These are phyloP conservation scores for Drosophila demipolita DNA, from an alignment of 2,888 invertebrate genomes.

Conservation along the genomic window DNA sequence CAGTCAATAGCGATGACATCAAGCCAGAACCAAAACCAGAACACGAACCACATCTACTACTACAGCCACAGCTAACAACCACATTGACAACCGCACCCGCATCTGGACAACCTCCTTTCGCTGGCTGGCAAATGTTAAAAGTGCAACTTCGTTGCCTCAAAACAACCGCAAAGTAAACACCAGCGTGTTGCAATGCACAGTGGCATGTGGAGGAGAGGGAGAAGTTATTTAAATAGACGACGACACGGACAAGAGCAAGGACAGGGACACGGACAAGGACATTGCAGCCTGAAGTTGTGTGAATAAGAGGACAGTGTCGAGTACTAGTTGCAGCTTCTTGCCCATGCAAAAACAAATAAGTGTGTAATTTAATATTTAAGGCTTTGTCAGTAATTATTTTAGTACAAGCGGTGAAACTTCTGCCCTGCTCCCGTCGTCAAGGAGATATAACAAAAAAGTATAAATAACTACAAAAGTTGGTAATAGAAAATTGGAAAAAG, in stretches of 20 bases:
- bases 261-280: conserved; percentile 62
- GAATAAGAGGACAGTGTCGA: conserved; percentile 38
- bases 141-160: conserved; percentile 78
- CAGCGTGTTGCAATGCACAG: conserved; percentile 61
- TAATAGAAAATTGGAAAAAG: conserved; percentile 10
- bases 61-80: not conserved
- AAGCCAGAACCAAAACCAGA: conserved; percentile 15
- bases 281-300: conserved; percentile 51
- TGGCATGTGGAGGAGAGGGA: conserved; percentile 20
- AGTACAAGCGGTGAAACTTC: conserved; percentile 58
- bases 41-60: not conserved
- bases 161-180: conserved; percentile 81
- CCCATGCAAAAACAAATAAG: conserved; percentile 70
- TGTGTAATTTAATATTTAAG: conserved; percentile 80
- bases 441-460: conserved; percentile 5
- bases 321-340: conserved; percentile 37
- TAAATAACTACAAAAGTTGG: conserved; percentile 14
- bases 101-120: conserved; percentile 23
- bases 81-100: conserved; percentile 1
- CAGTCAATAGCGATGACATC: conserved; percentile 32
- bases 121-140: conserved; percentile 65
- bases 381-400: conserved; percentile 77
- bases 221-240: conserved; percentile 70
- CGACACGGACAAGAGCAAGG: conserved; percentile 65
- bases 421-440: conserved; percentile 25